Percentiles rank a stretch among this genome's conserved stretches.
phyloP scores from a whole-genome alignment of 2,797 vertebrate genomes.

The Pangasius sanitwongsei region DNA sequence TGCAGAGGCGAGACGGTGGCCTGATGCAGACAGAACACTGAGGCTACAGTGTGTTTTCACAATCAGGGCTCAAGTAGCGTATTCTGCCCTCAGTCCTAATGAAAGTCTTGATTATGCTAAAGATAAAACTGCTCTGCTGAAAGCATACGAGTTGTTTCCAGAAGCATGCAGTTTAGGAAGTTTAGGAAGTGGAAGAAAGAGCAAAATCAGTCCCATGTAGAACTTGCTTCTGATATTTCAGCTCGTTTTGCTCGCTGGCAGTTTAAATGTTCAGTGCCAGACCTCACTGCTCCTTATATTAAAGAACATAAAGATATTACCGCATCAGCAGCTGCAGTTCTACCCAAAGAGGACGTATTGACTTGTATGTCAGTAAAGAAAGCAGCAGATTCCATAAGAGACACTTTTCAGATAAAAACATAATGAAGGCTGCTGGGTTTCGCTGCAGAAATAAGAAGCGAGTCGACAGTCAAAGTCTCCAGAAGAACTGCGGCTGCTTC shows the following conservation, averaged over 20 bases:
- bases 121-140: neutral
- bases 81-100: neutral
- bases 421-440: too few species aligned
- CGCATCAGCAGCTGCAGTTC: neutral
- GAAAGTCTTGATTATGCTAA: neutral
- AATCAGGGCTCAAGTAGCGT: neutral
- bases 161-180: neutral
- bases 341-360: neutral
- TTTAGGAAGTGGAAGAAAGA: neutral
- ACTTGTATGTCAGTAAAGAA: neutral
- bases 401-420: too few species aligned
- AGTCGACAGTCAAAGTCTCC: too few species aligned
- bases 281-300: too few species aligned
- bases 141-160: neutral
- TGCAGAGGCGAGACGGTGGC: too few species aligned
- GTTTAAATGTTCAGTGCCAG: too few species aligned
- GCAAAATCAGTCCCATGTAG: neutral
- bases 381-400: too few species aligned
- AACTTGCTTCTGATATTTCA: neutral
- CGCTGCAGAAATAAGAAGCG: too few species aligned
- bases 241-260: too few species aligned
- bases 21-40: too few species aligned
- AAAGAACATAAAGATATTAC: too few species aligned
- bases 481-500: too few species aligned
- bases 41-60: neutral